Base-by-base conservation (phyloP, 2,888 invertebrate species). In the Pyrgus malvae region DNA sequence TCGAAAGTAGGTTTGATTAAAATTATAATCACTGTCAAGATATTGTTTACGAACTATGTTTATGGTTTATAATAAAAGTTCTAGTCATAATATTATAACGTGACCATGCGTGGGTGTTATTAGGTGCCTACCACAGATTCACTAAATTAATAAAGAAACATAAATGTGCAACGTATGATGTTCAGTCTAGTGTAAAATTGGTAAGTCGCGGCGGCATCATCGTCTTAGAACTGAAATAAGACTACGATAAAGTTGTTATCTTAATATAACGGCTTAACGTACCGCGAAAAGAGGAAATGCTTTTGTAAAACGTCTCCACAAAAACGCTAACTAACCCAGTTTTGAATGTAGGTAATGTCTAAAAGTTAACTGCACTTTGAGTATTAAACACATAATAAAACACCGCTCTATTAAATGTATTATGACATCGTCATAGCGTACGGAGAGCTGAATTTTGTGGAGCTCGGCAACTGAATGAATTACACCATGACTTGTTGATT, bases 261-360 rank as follows among this genome's bases (percentile, higher is more conserved):
- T 50, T 29, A 40, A 41, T 50, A 35, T 56, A 56, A 56, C 50
- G 45, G 56, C 40, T 56, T 50, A 41, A 19, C 37, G 63, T 62
- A 65, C 63, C 42, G 40, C 66, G 64, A 67, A 65, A 68, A 67
- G 60, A 57, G 49, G 35, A 40, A 58, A 58, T 27, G 48, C 48
- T 62, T 69, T 69, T 66, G 63, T 68, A 62, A 66, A 62, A 65
- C 60, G 67, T 63, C 60, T 63, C 33, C 67, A 70, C 64, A 75
- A 71, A 75, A 74, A 70, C 58, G 48, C 40, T 45, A 53, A 62
- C 63, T 68, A 72, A 66, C 74, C 76, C 69, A 78, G 77, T 77
- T 78, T 70, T 60, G 54, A 66, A 75, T 68, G 67, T 69, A 70
- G 68, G 67, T 67, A 71, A 72, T 64, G 66, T 67, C 64, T 65